Conservation (phyloP, 2,113 vertebrate genomes). For the Cottus gobio region DNA sequence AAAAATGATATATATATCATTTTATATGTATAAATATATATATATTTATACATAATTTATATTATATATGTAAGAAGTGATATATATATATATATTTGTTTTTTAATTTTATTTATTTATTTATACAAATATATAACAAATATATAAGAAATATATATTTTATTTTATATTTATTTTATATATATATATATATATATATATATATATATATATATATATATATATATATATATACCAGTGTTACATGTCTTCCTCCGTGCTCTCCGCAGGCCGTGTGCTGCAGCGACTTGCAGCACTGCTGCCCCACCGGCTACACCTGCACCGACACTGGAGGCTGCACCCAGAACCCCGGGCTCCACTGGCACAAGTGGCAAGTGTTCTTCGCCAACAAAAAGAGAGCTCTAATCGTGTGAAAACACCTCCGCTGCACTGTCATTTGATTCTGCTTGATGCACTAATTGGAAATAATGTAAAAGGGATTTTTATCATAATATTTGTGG, state of each 20-base stretch:
- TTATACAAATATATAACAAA: too few species aligned
- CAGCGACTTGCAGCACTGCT: conserved; percentile 79
- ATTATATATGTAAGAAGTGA: too few species aligned
- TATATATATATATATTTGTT: too few species aligned
- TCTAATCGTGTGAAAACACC: conserved; percentile 41
- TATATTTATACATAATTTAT: too few species aligned
- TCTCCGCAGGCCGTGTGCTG: conserved; percentile 81
- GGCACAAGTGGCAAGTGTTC: conserved; percentile 61
- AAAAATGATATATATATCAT: too few species aligned
- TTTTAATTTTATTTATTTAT: too few species aligned
- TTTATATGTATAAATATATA: too few species aligned
- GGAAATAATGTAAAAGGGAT: conserved; percentile 1
- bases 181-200: too few species aligned
- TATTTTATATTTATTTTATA: too few species aligned
- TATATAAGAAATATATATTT: too few species aligned
- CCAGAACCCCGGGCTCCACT: conserved; percentile 19
- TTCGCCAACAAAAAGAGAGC: conserved; percentile 61
- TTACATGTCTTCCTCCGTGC: not conserved
- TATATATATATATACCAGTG: too few species aligned
- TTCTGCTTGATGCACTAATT: conserved; percentile 18
- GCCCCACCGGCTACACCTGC: conserved; percentile 64
- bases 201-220: too few species aligned
- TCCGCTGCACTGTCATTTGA: not conserved
- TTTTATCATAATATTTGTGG: not conserved
- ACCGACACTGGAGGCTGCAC: conserved; percentile 3